A percentile compares a stretch with the other conserved stretches of the same genome.
Conservation (phyloP, 2,888 invertebrate species). For the Tortrix viridana region DNA sequence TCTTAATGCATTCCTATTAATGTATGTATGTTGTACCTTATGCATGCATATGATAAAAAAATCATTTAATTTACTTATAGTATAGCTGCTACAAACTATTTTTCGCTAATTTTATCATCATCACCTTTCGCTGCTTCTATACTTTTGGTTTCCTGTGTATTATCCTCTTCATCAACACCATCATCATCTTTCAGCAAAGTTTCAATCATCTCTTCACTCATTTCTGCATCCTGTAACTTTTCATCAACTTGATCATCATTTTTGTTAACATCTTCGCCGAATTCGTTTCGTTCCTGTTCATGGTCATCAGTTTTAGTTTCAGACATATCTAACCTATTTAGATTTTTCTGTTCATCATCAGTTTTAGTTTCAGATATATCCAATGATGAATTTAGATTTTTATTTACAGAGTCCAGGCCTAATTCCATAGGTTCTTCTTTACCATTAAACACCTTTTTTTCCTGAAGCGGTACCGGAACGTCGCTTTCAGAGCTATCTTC, state of each 20-base stretch:
- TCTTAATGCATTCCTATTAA: conserved; percentile 23
- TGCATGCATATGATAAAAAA: background rate
- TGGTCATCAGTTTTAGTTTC: conserved; percentile 34
- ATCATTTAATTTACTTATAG: background rate
- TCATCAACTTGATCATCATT: conserved; percentile 39
- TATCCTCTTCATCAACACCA: conserved; percentile 44
- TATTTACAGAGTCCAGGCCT: conserved; percentile 5
- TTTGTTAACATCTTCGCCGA: conserved; percentile 25
- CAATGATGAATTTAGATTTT: conserved; percentile 16
- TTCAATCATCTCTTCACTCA: conserved; percentile 70
- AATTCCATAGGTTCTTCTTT: background rate
- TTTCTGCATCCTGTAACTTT: conserved; percentile 60
- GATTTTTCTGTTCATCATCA: background rate
- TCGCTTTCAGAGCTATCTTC: conserved; percentile 9
- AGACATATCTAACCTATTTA: conserved; percentile 18
- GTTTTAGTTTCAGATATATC: conserved; percentile 36
- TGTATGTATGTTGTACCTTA: conserved; percentile 15
- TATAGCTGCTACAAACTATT: background rate
- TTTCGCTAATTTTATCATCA: conserved; percentile 40
- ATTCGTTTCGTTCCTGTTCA: conserved; percentile 2
- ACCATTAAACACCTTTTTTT: conserved; percentile 15
- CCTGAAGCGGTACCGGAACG: conserved; percentile 2
- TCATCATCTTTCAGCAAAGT: conserved; percentile 63
- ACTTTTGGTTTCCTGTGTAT: conserved; percentile 41
- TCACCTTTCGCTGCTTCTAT: conserved; percentile 44